These are phyloP conservation scores for Chrysolina oricalcia DNA, from an alignment of 2,888 invertebrate genomes.

Conservation along the genomic window DNA sequence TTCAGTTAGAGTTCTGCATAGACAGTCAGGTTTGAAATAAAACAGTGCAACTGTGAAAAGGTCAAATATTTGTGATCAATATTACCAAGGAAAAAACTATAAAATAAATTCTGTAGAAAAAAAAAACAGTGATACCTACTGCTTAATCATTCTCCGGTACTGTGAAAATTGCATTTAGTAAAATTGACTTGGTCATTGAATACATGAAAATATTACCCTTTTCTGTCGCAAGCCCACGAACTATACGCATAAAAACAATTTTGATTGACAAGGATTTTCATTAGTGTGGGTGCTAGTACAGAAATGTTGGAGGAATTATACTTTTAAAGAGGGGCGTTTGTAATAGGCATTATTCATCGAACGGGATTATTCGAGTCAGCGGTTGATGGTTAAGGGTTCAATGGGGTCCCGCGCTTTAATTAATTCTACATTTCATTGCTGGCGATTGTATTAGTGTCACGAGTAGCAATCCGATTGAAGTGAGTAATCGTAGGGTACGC, in stretches of 20 bases:
- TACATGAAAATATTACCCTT: too few species aligned
- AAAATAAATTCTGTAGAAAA: too few species aligned
- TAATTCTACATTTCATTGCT: background rate
- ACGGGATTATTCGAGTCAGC: background rate
- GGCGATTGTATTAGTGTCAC: background rate
- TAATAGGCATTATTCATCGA: background rate
- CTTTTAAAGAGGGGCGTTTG: slow-evolving; percentile 2
- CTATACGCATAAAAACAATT: background rate
- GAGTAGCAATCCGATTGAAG: background rate
- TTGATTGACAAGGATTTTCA: slow-evolving; percentile 14
- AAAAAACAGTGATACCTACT: too few species aligned
- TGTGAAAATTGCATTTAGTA: too few species aligned
- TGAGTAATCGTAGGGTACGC: background rate
- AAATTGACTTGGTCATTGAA: too few species aligned
- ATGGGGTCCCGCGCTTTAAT: background rate
- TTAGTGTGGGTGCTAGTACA: slow-evolving; percentile 17
- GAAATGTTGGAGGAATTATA: slow-evolving; percentile 1
- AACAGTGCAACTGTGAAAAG: too few species aligned
- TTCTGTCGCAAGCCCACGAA: too few species aligned
- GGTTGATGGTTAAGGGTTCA: background rate
- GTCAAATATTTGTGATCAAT: too few species aligned
- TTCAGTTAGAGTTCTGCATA: too few species aligned
- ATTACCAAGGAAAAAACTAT: too few species aligned
- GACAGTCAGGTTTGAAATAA: too few species aligned
- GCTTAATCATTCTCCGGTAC: too few species aligned